Conservation (phyloP, 2,797 vertebrate species). For the Parotocinclus haroldoi region DNA sequence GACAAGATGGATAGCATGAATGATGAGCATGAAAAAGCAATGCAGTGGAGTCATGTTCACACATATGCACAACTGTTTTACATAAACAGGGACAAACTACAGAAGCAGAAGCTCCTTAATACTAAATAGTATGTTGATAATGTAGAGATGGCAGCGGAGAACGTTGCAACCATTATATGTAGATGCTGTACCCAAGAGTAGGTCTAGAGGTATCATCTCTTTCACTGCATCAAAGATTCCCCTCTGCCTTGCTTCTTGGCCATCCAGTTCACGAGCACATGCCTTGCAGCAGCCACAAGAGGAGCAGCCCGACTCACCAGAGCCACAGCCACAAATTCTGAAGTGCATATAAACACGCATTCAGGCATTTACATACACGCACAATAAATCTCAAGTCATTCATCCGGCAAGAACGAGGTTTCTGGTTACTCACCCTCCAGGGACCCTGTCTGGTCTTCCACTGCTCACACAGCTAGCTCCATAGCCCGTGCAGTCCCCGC, state of each 20-base stretch:
- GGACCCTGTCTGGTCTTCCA: constrained; percentile 92
- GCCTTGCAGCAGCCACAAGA: constrained; percentile 97
- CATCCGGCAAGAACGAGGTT: no score
- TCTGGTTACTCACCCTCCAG: constrained; percentile 79
- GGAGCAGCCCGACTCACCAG: constrained; percentile 96
- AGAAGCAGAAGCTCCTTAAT: constrained; percentile 1
- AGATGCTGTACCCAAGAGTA: constrained; percentile 84
- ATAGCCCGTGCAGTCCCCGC: constrained; percentile 96
- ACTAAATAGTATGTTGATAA: constrained; percentile 24
- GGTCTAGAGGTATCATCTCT: constrained; percentile 98
- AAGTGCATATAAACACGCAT: constrained; percentile 26
- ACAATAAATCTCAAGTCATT: no score
- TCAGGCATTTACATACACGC: constrained; percentile 1
- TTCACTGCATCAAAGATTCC: constrained; percentile 98
- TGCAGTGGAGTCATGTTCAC: constrained; percentile 32
- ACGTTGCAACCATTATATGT: constrained; percentile 1
- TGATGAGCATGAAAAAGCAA: constrained; percentile 64
- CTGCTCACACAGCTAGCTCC: constrained; percentile 98
- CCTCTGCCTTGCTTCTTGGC: constrained; percentile 94
- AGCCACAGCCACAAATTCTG: constrained; percentile 97
- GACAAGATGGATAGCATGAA: constrained; percentile 70
- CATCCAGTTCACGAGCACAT: constrained; percentile 94
- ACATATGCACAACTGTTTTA: constrained; percentile 34
- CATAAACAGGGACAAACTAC: not conserved
- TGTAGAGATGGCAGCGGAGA: constrained; percentile 14